Evolutionary conservation across 2,113 vertebrate genomes (phyloP).

Genomic region (Gymnocephalus cernua): DNA sequence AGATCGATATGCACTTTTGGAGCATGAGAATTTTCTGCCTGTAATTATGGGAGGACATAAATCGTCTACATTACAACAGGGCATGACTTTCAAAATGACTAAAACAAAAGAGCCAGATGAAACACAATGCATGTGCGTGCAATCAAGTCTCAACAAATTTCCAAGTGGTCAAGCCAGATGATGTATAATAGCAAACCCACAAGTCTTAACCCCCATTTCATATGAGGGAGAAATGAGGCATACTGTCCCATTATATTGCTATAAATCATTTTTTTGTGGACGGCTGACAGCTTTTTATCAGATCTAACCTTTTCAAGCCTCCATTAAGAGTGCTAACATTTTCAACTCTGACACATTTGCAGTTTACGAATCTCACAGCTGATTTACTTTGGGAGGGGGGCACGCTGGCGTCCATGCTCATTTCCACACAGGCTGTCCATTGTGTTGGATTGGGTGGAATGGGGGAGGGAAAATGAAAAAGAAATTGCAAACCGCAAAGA

Average conservation of each 20-base stretch:
- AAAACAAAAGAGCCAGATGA: slow-evolving; percentile 58
- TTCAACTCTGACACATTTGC: slow-evolving; percentile 97
- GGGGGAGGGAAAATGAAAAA: slow-evolving; percentile 12
- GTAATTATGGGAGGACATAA: slow-evolving; percentile 56
- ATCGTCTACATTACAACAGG: slow-evolving; percentile 36
- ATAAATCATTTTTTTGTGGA: slow-evolving; percentile 97
- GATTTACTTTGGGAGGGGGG: slow-evolving; percentile 92
- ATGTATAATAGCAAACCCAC: slow-evolving; percentile 88
- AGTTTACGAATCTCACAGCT: slow-evolving; percentile 97
- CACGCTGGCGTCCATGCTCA: slow-evolving; percentile 80
- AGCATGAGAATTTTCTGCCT: slow-evolving; percentile 27
- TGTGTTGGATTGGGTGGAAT: slow-evolving; percentile 49
- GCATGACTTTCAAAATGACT: slow-evolving; percentile 34
- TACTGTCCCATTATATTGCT: slow-evolving; percentile 96
- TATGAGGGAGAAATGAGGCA: slow-evolving; percentile 97
- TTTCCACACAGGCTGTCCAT: slow-evolving; percentile 75
- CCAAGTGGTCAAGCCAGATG: slow-evolving; percentile 92
- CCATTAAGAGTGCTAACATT: slow-evolving; percentile 97
- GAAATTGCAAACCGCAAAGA: neutral
- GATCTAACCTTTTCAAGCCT: slow-evolving; percentile 99
- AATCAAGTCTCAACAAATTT: slow-evolving; percentile 87
- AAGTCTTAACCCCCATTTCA: slow-evolving; percentile 94
- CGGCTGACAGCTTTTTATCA: slow-evolving; percentile 98
- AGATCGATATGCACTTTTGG: slow-evolving; percentile 50
- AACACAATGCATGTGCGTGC: slow-evolving; percentile 72